Evolutionary conservation across 2,113 vertebrate genomes (phyloP).

Genomic region (Petroica traversi): DNA sequence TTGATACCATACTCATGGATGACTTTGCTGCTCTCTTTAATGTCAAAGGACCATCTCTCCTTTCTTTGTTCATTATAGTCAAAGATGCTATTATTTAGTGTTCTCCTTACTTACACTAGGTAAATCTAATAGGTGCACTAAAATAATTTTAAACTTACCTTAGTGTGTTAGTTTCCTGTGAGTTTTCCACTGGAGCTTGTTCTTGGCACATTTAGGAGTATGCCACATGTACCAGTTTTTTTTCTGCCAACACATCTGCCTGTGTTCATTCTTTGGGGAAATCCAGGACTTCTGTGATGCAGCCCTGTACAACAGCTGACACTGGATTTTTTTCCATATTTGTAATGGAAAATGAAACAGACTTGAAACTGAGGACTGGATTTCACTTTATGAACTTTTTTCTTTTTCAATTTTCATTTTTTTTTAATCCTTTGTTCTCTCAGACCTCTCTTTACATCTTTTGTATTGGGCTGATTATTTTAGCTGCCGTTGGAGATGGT

Average conservation of each 20-base stretch:
- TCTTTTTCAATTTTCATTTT: not conserved
- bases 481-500: not conserved
- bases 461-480: not conserved
- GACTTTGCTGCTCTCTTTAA: not conserved
- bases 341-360: not conserved
- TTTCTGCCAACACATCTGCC: not conserved
- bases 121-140: not conserved
- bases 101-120: not conserved
- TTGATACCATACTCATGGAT: not conserved
- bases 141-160: not conserved
- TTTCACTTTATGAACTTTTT: not conserved
- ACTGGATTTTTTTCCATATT: not conserved
- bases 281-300: not conserved
- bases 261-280: not conserved
- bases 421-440: not conserved
- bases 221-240: not conserved
- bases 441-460: not conserved
- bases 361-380: not conserved
- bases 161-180: not conserved
- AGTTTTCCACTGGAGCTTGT: not conserved
- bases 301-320: not conserved
- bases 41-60: not conserved
- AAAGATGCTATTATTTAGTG: not conserved
- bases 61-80: not conserved
- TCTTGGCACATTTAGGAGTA: not conserved